phyloP scores from a whole-genome alignment of 2,113 vertebrate species.

The cattle (Bos taurus) region DNA sequence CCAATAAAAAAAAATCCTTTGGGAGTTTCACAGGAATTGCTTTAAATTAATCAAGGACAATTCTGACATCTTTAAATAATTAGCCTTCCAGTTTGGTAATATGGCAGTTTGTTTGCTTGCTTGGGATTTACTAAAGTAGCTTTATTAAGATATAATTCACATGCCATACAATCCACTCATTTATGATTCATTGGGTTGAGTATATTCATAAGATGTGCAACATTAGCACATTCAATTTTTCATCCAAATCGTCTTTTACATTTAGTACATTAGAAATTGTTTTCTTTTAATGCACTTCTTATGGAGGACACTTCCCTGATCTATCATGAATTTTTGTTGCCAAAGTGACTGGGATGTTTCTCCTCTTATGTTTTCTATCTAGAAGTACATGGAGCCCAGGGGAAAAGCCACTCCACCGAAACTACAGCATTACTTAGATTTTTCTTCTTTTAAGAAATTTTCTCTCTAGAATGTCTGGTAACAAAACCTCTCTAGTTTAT shows the following conservation, averaged over 20 bases:
- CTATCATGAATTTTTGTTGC: background rate
- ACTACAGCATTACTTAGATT: background rate
- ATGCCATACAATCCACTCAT: background rate
- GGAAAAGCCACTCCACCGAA: background rate
- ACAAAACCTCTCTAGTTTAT: background rate
- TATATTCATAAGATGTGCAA: background rate
- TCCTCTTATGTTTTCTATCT: background rate
- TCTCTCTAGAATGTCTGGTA: background rate
- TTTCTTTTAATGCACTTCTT: background rate
- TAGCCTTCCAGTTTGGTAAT: background rate
- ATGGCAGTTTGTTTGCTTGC: background rate
- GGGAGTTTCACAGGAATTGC: background rate
- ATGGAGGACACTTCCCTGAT: background rate
- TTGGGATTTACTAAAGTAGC: background rate
- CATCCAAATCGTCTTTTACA: background rate
- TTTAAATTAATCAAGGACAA: background rate
- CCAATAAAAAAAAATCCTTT: background rate
- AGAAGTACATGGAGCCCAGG: background rate
- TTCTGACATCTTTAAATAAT: background rate
- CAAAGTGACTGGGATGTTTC: background rate
- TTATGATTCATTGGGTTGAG: background rate
- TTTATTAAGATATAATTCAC: background rate
- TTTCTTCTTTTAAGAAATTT: slow-evolving; percentile 3
- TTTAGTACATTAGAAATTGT: background rate
- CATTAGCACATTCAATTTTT: background rate